Evolutionary conservation across 2,888 invertebrate species (phyloP).

Genomic region (Pogonocherus hispidulus): DNA sequence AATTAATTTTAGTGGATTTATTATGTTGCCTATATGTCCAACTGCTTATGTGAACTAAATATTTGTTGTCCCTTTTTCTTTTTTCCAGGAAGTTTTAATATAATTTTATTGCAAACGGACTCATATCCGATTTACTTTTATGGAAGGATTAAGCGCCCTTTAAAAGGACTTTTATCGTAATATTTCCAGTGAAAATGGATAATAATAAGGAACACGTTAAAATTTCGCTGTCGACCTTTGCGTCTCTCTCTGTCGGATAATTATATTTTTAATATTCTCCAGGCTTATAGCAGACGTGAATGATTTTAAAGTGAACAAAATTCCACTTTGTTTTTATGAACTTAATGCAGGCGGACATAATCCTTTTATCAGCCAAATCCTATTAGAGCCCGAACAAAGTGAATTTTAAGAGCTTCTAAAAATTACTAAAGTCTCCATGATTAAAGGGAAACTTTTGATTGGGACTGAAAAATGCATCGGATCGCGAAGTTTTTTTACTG

Average conservation of each 20-base stretch:
- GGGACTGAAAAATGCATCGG: constrained; percentile 54
- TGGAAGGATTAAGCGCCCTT: constrained; percentile 2
- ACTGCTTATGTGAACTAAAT: too few species aligned
- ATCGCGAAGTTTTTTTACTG: constrained; percentile 13
- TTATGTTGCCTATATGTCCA: too few species aligned
- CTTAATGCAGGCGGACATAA: constrained; percentile 52
- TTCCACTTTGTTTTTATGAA: constrained; percentile 51
- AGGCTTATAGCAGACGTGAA: constrained; percentile 38
- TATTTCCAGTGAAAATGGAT: constrained; percentile 24
- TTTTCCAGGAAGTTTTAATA: not conserved
- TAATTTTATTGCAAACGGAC: not conserved
- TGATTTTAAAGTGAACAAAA: constrained; percentile 45
- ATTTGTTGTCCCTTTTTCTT: too few species aligned
- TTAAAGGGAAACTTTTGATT: constrained; percentile 62
- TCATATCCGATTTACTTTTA: not conserved
- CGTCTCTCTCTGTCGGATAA: constrained; percentile 19
- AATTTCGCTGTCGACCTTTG: constrained; percentile 23
- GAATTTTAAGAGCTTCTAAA: constrained; percentile 61
- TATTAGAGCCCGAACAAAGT: constrained; percentile 58
- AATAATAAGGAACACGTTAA: constrained; percentile 19
- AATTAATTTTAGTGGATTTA: too few species aligned
- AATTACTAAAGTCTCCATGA: constrained; percentile 56
- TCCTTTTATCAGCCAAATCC: constrained; percentile 58
- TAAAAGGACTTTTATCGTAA: constrained; percentile 10
- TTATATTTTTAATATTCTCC: constrained; percentile 40